Percentiles rank a stretch among this genome's conserved stretches.
phyloP scores from a whole-genome alignment of 1,140 invertebrate genomes.

The Drosophila melanica region DNA sequence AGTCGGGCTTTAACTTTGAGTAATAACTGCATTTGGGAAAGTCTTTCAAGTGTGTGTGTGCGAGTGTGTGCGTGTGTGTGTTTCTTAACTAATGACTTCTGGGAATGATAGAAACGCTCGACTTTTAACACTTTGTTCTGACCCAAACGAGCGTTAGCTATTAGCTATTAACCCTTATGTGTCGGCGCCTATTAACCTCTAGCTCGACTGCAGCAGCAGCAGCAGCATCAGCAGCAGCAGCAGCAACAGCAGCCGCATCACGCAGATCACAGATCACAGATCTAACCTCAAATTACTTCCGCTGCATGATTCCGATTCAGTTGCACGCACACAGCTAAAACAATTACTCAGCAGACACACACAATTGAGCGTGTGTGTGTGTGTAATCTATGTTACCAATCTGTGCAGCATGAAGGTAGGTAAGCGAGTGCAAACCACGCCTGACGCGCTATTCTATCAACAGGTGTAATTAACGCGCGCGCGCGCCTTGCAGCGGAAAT shows the following conservation, averaged over 20 bases:
- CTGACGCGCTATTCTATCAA: constrained; percentile 67
- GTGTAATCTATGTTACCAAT: constrained; percentile 58
- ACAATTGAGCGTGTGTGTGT: constrained; percentile 19
- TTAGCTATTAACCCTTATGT: constrained; percentile 67
- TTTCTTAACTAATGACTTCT: constrained; percentile 47
- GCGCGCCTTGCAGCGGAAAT: constrained; percentile 68
- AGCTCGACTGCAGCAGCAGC: constrained; percentile 48
- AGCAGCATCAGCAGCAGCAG: too few relatives aligned
- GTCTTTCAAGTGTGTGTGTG: constrained; percentile 19
- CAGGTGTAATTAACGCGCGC: constrained; percentile 64
- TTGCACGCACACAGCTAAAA: constrained; percentile 36
- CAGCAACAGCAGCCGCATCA: constrained; percentile 41
- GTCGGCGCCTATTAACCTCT: constrained; percentile 63
- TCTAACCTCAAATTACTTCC: constrained; percentile 77
- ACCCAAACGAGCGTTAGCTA: constrained; percentile 46
- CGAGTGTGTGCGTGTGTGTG: constrained; percentile 8
- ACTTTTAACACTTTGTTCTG: constrained; percentile 51
- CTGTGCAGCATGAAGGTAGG: constrained; percentile 48
- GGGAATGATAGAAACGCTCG: constrained; percentile 38
- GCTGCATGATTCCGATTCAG: constrained; percentile 68
- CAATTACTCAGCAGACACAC: constrained; percentile 55
- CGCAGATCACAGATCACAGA: constrained; percentile 26
- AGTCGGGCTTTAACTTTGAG: constrained; percentile 22
- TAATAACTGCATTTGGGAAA: constrained; percentile 40
- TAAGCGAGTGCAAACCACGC: constrained; percentile 31